Conservation (phyloP, 2,888 invertebrate species). For the Drosophila barbarae region DNA sequence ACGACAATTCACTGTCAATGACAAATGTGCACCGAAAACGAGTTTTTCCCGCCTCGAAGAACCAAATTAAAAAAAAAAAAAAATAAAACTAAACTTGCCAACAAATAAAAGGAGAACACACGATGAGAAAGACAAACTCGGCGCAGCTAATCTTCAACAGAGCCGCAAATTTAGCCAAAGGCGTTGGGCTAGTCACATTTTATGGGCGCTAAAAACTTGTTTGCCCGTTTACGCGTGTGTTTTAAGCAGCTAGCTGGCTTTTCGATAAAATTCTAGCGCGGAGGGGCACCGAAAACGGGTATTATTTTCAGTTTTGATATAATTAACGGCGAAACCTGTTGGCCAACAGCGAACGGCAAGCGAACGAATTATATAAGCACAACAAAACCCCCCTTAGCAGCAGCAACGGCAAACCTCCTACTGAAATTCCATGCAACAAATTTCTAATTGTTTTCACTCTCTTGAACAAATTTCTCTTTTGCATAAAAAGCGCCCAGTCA, state of each 20-base stretch:
- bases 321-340: constrained; percentile 42
- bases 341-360: constrained; percentile 3
- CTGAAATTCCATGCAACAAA: constrained; percentile 1
- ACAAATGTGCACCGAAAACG: constrained; percentile 32
- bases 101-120: constrained; percentile 6
- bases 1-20: constrained; percentile 25
- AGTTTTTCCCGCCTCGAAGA: constrained; percentile 21
- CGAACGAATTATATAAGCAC: constrained; percentile 30
- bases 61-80: background rate
- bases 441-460: constrained; percentile 20
- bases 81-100: background rate
- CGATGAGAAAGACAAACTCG: constrained; percentile 5
- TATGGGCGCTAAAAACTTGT: constrained; percentile 56
- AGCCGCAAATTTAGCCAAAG: constrained; percentile 19
- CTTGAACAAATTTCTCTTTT: constrained; percentile 23
- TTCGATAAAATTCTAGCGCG: constrained; percentile 42
- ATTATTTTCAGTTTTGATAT: constrained; percentile 26
- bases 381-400: constrained; percentile 18
- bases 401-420: background rate
- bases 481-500: constrained; percentile 11
- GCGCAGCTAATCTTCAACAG: constrained; percentile 19
- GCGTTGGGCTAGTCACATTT: constrained; percentile 42
- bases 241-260: constrained; percentile 20
- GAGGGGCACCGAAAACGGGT: constrained; percentile 27
- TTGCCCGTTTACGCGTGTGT: constrained; percentile 35